Evolutionary conservation across 1,140 invertebrate species (phyloP), one percentile per base, ranked within the genome.

Genomic region (Venturia canescens): DNA sequence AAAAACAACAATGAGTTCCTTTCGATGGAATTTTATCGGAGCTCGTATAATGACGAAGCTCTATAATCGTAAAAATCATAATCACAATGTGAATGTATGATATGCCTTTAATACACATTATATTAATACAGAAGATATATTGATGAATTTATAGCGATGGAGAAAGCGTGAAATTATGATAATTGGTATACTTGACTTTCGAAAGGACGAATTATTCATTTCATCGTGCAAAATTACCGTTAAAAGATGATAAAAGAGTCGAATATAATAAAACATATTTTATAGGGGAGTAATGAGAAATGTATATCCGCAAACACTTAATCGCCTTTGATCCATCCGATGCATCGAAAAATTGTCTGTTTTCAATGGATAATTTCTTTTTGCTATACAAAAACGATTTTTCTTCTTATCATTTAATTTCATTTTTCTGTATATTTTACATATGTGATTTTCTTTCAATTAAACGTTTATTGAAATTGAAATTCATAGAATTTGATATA

Each of bases 11-110:
- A 69, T 69, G 66, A 16, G 66, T 18, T 31, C 60, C 15, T 69
- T 31, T 69, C 66, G 66, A 69, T 69, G 66, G 66, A 69, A 69
- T 69, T 69, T 69, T 31, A 69, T 69, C 66, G 16, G 66, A 69
- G 66, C 66, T 69, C 66, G 29, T 27, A 69, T 69, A 69, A 69
- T 69, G 66, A 69, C 66, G 60, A 21, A 23, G 21, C 27, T 69
- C 27, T 31, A 69, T 31, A 31, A 69, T 69, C 27, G n/a, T 53
- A 4, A 53, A 53, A 53, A 69, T n/a, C 15, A 69, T 69, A 69
- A 69, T 69, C 27, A 29, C 27, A 69, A 69, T 69, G 29, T 21
- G 26, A 31, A 69, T 69, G n/a, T n/a, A n/a, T n/a, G n/a, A n/a
- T n/a, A n/a, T n/a, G n/a, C n/a, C n/a, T n/a, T n/a, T n/a, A n/a